Conservation (phyloP, 1,140 invertebrate species). For the Drosophila cardini region DNA sequence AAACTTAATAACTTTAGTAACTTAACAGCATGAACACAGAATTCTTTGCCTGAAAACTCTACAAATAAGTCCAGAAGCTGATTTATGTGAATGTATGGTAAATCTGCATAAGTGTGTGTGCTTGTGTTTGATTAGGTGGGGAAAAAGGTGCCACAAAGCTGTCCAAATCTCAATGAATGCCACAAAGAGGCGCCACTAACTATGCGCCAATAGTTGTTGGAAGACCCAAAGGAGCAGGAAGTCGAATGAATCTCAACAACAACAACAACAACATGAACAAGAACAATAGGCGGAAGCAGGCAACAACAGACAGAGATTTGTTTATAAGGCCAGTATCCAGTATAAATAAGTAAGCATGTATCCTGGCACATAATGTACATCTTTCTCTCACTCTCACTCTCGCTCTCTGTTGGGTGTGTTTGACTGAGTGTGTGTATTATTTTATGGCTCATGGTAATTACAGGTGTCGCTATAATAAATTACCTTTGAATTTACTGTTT, state of each 20-base stretch:
- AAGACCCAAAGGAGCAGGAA: slow-evolving; percentile 1
- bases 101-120: slow-evolving; percentile 4
- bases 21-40: too few species aligned
- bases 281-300: slow-evolving; percentile 12
- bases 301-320: slow-evolving; percentile 2
- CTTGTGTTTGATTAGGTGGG: slow-evolving; percentile 30
- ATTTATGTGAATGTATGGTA: slow-evolving; percentile 17
- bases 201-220: slow-evolving; percentile 9
- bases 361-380: slow-evolving; percentile 13
- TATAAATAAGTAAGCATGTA: slow-evolving; percentile 34
- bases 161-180: slow-evolving; percentile 22
- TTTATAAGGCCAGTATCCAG: not conserved
- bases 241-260: slow-evolving; percentile 6
- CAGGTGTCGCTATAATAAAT: slow-evolving; percentile 83
- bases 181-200: slow-evolving; percentile 1
- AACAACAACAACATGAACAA: slow-evolving; percentile 31
- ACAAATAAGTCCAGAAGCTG: not conserved
- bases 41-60: not conserved
- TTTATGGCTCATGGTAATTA: slow-evolving; percentile 81
- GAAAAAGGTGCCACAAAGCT: slow-evolving; percentile 32
- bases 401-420: slow-evolving; percentile 30
- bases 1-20: too few species aligned
- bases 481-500: slow-evolving; percentile 83
- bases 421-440: slow-evolving; percentile 60
- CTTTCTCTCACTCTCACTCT: not conserved